phyloP scores from a whole-genome alignment of 2,113 vertebrate genomes.

The Myanophis thanlyinensis region DNA sequence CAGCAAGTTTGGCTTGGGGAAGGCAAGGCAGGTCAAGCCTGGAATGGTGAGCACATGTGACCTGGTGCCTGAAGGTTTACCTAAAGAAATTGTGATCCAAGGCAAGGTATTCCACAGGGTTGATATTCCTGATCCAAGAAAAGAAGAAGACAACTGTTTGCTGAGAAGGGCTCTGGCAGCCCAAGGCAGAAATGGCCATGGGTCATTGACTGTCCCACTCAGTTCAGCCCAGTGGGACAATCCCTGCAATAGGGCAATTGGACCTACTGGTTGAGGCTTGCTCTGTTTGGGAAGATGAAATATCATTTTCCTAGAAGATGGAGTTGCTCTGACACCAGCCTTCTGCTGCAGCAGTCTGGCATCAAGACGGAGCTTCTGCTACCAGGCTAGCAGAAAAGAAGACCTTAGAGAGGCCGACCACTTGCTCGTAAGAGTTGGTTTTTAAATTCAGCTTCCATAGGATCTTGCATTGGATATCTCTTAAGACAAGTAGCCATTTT shows the following conservation, averaged over 20 bases:
- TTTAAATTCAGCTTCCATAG: not conserved
- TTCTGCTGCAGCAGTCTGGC: not conserved
- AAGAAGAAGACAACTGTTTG: not conserved
- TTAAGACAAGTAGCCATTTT: not conserved
- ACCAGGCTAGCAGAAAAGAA: not conserved
- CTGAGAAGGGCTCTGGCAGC: not conserved
- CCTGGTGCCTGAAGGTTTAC: not conserved
- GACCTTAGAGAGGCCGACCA: not conserved
- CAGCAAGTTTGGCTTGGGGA: not conserved
- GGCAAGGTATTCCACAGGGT: not conserved
- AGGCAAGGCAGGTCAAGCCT: not conserved
- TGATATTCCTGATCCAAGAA: not conserved
- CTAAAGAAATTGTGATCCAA: not conserved
- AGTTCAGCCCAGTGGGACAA: no score
- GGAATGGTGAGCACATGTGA: not conserved
- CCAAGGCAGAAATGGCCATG: not conserved
- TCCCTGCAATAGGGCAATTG: not conserved
- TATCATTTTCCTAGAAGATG: not conserved
- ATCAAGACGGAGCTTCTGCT: not conserved
- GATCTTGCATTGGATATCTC: not conserved
- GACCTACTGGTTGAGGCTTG: not conserved
- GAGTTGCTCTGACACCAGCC: not conserved
- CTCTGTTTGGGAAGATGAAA: not conserved
- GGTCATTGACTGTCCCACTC: no score
- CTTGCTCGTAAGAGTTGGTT: not conserved